Evolutionary conservation across 1,140 invertebrate species (phyloP).

Genomic region (Zaprionus nigranus): DNA sequence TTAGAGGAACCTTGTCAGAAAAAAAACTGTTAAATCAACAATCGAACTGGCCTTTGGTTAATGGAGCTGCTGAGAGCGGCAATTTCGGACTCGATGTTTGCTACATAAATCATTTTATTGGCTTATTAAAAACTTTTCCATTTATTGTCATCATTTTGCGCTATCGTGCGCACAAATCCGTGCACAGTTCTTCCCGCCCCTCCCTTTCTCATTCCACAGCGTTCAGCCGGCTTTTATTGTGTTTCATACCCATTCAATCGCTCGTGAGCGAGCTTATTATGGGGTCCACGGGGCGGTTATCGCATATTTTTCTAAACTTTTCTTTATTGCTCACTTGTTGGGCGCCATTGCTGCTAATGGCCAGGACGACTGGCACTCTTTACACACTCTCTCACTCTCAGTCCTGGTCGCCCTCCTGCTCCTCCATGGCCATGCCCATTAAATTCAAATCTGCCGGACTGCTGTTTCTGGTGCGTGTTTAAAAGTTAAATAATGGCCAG

Average conservation of each 20-base stretch:
- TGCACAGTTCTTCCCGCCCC: constrained; percentile 56
- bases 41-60: constrained; percentile 31
- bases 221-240: constrained; percentile 56
- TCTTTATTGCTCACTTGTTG: constrained; percentile 83
- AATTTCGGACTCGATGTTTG: constrained; percentile 51
- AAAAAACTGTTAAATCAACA: constrained; percentile 47
- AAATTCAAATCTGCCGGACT: constrained; percentile 75
- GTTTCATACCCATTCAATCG: constrained; percentile 76
- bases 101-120: constrained; percentile 84
- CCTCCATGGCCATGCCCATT: constrained; percentile 56
- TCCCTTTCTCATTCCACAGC: constrained; percentile 4
- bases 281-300: constrained; percentile 48
- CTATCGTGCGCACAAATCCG: constrained; percentile 82
- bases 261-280: constrained; percentile 79
- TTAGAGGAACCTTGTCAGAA: constrained; percentile 40
- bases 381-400: too few relatives aligned
- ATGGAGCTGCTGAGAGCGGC: constrained; percentile 42
- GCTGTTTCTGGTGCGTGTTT: constrained; percentile 74
- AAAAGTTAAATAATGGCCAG: constrained; percentile 80
- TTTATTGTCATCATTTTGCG: constrained; percentile 84
- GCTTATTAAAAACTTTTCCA: constrained; percentile 84
- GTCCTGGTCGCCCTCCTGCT: neutral
- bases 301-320: constrained; percentile 82
- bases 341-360: constrained; percentile 58
- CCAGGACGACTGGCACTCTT: constrained; percentile 27